Evolutionary conservation across 2,113 vertebrate genomes (phyloP), one percentile per base, ranked within the genome.

Genomic region (Zosterops lateralis): DNA sequence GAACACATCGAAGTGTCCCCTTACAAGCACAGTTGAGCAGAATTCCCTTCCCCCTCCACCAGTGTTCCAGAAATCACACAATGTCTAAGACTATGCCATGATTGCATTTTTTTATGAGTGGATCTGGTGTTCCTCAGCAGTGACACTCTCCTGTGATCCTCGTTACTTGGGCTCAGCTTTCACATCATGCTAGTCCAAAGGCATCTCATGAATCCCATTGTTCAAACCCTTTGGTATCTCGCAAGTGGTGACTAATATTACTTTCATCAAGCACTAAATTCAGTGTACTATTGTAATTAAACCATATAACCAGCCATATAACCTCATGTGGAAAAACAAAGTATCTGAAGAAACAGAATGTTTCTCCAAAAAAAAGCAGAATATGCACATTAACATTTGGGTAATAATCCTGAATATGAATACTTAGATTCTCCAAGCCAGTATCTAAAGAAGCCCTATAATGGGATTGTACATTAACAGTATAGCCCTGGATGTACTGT

Each of bases 161-260:
- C 45, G 47, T 62, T 80, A 85, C 90, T 83, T 40, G 28, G 51
- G 60, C 56, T 95, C 84, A 80, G 67, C 64, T 93, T 95, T 84
- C 94, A 89, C 18, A 90, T 44, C 25, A 76, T 3, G 9, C 44
- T 67, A 87, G 56, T 68, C 47, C 72, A 84, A 95, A 90, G 57
- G 84, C 82, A 91, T 95, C 44, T 79, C 21, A 24, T 12, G 50
- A 90, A 96, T 89, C 42, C 29, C 58, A 93, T 84, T 95, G 92
- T 96, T 60, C 87, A 88, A 90, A 83, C 60, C 36, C 60, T 86
- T 71, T 88, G 90, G 78, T 71, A 94, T 91, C 64, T 92, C 87
- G 67, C 54, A 62, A 87, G 75, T 51, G 28, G 38, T 47, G 67
- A 87, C 66, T 95, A 62, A 85, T 80, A 42, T 22, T 44, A 79